phyloP scores from a whole-genome alignment of 2,888 invertebrate species.

The Smittia sp. region DNA sequence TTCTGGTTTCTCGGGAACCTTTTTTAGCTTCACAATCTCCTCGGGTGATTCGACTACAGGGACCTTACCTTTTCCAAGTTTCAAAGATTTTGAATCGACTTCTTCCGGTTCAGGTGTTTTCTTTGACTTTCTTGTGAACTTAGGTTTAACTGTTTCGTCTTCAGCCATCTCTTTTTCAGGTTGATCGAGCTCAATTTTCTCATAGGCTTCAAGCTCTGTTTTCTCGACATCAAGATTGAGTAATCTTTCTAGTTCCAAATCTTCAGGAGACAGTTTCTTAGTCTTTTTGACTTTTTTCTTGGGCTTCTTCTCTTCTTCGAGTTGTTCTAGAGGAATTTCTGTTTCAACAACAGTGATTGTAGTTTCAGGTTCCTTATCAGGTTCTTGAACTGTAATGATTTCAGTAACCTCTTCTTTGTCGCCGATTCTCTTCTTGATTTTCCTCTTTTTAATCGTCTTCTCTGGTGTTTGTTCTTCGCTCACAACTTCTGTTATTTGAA shows the following conservation, averaged over 20 bases:
- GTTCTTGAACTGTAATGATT: constrained; percentile 54
- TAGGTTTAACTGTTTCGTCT: constrained; percentile 55
- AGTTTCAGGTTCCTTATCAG: constrained; percentile 50
- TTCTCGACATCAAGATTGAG: constrained; percentile 43
- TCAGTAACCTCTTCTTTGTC: constrained; percentile 52
- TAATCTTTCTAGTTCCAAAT: constrained; percentile 48
- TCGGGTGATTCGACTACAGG: constrained; percentile 50
- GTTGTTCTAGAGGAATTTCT: constrained; percentile 46
- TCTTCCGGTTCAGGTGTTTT: constrained; percentile 32
- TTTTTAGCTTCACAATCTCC: constrained; percentile 56
- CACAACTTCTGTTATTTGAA: constrained; percentile 46
- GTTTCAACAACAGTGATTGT: constrained; percentile 49
- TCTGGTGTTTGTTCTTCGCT: constrained; percentile 46
- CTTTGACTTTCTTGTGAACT: constrained; percentile 52
- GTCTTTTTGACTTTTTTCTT: constrained; percentile 42
- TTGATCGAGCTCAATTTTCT: constrained; percentile 48
- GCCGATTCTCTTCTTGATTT: constrained; percentile 48
- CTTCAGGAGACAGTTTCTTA: constrained; percentile 47
- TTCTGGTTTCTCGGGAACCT: constrained; percentile 54
- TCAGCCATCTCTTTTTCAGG: constrained; percentile 46
- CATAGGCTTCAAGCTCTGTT: constrained; percentile 51
- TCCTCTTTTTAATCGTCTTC: constrained; percentile 46
- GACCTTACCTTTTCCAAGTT: constrained; percentile 57
- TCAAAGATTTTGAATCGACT: constrained; percentile 47
- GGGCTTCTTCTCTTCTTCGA: constrained; percentile 44